phyloP scores from a whole-genome alignment of 2,888 invertebrate genomes.

The Ganaspis brasiliensis region DNA sequence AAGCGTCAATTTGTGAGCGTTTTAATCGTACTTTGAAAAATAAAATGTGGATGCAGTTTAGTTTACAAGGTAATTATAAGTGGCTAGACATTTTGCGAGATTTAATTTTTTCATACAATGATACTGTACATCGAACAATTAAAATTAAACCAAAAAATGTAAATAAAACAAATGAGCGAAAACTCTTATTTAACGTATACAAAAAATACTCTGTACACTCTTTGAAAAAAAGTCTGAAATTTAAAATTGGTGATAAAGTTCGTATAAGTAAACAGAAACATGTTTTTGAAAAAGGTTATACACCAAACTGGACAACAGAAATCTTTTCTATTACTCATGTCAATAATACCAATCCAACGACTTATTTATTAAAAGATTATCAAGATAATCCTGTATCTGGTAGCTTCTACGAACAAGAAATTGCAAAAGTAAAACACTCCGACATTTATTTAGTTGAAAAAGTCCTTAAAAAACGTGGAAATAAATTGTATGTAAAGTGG shows the following conservation, averaged over 20 bases:
- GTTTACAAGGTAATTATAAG: constrained; percentile 59
- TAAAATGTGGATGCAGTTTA: constrained; percentile 66
- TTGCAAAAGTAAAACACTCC: constrained; percentile 43
- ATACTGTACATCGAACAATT: background rate
- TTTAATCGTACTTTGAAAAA: constrained; percentile 65
- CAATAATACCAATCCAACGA: constrained; percentile 64
- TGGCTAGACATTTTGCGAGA: constrained; percentile 58
- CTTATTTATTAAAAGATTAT: constrained; percentile 65
- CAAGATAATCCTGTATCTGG: constrained; percentile 66
- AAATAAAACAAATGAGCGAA: too few relatives aligned
- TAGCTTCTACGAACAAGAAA: constrained; percentile 52
- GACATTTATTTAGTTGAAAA: constrained; percentile 49
- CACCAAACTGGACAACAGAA: too few relatives aligned
- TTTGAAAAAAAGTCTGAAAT: too few relatives aligned
- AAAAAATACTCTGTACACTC: too few relatives aligned
- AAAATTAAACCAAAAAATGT: too few relatives aligned
- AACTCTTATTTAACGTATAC: too few relatives aligned
- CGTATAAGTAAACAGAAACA: constrained; percentile 66
- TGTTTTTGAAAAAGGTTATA: too few relatives aligned
- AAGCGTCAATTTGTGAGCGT: constrained; percentile 71
- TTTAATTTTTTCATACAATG: constrained; percentile 61
- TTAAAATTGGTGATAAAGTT: constrained; percentile 55
- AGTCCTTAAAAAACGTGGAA: constrained; percentile 41
- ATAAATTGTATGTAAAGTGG: constrained; percentile 52
- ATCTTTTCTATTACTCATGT: constrained; percentile 71